Base-by-base conservation (phyloP, 2,113 vertebrate genomes). In the human region DNA sequence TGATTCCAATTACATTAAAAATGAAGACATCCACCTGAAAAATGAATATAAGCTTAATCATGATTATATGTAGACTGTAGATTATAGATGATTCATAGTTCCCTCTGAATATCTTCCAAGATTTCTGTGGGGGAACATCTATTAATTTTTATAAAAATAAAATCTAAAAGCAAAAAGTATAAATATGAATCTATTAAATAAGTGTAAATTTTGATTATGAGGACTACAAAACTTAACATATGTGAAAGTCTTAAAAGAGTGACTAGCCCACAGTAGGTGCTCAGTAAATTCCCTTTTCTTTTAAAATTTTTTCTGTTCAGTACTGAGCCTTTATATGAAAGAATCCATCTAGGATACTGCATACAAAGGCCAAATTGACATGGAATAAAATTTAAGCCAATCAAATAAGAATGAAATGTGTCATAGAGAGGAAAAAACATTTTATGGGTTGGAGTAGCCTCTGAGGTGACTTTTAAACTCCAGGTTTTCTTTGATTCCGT, bases 1-100 rank as follows among this genome's bases (percentile, higher is more conserved):
- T 96, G 88, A 94, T 96, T 97, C 64, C 84, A 96, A 68, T 96
- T 98, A 88, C 72, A 88, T 92, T 93, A 90, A 93, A 96, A 92
- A 97, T n/a, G 4, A 78, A 97, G 87, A 52, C 80, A 92, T 81
- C 38, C 14, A 81, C 25, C 1, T 73, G 70, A 89, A 90, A 97
- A 96, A 96, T 94, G 80, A 93, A 72, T 87, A 95, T 45, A 91
- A 87, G 40, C 8, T 82, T 90, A 87, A 75, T 64, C 82, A 59
- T 86, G 68, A 83, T 97, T 93, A 52, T 86, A 93, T 52, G 55
- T 92, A 85, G 61, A 72, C n/a, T 70, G 32, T 32, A 70, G 87
- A 96, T 88, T 92, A 76, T 45, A 70, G 85, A 38, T 94, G 43
- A 81, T 93, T 81, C 94, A 6, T 80, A 75, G 59, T 81, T 98